Conservation (phyloP, 2,113 vertebrate species). For the Hiodon alosoides region DNA sequence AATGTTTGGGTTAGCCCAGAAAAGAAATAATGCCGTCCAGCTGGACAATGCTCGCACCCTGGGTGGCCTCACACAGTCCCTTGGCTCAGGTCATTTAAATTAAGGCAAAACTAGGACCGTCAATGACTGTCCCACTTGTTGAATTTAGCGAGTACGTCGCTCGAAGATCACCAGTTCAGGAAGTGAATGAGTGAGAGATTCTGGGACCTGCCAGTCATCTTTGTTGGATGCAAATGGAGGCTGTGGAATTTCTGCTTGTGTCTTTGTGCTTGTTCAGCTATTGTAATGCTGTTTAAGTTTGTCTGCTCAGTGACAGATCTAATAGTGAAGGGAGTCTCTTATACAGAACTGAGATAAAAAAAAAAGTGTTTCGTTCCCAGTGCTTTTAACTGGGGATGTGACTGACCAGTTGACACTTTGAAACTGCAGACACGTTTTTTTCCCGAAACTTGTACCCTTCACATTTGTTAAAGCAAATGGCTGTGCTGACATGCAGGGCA, state of each 20-base stretch:
- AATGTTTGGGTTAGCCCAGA: not conserved
- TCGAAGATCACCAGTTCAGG: no score
- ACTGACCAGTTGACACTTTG: no score
- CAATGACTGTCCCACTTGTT: no score
- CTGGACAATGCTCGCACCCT: not conserved
- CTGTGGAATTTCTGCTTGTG: not conserved
- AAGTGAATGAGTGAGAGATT: not conserved
- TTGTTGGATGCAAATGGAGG: not conserved
- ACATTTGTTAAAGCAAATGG: no score
- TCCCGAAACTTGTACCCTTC: no score
- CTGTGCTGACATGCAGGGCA: no score
- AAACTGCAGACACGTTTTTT: no score
- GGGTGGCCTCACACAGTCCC: not conserved
- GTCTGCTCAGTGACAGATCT: not conserved
- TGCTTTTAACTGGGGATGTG: no score
- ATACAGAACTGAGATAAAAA: no score
- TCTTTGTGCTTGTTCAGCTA: not conserved
- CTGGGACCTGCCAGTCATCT: conserved; percentile 5
- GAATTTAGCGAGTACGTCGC: no score
- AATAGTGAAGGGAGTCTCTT: not conserved
- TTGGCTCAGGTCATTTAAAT: not conserved
- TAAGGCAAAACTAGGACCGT: no score
- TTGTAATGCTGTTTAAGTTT: not conserved
- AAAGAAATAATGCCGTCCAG: not conserved
- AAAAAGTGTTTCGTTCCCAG: no score